A percentile compares a stretch with the other conserved stretches of the same genome.
These are phyloP conservation scores for Eutolmus rufibarbis DNA, from an alignment of 2,888 invertebrate species.

Conservation along the genomic window DNA sequence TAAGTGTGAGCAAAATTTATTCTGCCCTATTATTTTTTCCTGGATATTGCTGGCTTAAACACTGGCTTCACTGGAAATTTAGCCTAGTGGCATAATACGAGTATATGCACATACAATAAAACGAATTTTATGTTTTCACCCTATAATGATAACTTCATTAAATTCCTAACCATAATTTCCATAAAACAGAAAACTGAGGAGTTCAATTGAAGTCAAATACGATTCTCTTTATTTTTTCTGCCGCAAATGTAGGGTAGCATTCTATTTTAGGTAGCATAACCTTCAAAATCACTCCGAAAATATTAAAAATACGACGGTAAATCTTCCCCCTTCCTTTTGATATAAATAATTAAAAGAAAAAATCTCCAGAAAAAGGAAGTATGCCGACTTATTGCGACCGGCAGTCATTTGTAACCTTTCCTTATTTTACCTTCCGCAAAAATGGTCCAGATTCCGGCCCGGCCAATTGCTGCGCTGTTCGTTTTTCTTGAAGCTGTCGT, in stretches of 20 bases:
- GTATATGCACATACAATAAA: too few relatives aligned
- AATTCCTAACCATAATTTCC: too few relatives aligned
- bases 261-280: background rate
- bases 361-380: background rate
- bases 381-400: background rate
- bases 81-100: too few relatives aligned
- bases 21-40: too few relatives aligned
- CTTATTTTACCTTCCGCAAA: background rate
- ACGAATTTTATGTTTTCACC: too few relatives aligned
- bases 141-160: too few relatives aligned
- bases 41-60: too few relatives aligned
- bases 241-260: background rate
- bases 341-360: background rate
- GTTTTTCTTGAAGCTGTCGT: background rate
- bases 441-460: background rate
- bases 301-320: background rate
- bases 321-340: background rate
- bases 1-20: too few relatives aligned
- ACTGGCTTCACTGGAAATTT: too few relatives aligned
- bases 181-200: too few relatives aligned
- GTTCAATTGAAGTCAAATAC: too few relatives aligned
- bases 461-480: background rate
- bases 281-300: background rate
- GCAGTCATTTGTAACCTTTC: background rate
- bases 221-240: background rate